Percentiles rank a stretch among this genome's conserved stretches.
Evolutionary conservation across 2,113 vertebrate genomes (phyloP).

Genomic region (Myrmecobius fasciatus): DNA sequence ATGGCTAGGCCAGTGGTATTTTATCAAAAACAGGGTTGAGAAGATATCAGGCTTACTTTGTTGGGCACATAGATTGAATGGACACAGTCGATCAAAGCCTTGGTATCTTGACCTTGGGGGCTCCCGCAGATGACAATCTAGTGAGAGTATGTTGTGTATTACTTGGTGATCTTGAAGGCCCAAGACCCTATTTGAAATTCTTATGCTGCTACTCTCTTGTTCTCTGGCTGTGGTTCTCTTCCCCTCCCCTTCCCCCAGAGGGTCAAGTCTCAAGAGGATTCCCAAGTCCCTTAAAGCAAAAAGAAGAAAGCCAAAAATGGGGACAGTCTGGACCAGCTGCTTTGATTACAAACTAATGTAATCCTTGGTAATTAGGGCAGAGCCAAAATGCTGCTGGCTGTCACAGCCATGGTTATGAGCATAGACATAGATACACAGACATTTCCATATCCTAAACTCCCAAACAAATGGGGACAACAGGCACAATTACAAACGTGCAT

Average conservation of each 20-base stretch:
- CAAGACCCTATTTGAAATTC: neutral
- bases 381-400: neutral
- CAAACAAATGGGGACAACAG: neutral
- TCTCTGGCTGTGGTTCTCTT: neutral
- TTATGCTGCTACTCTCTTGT: neutral
- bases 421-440: neutral
- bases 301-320: neutral
- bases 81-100: slow-evolving; percentile 86
- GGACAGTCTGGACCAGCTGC: slow-evolving; percentile 33
- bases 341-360: neutral
- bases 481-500: neutral
- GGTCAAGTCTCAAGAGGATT: neutral
- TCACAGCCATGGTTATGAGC: neutral
- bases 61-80: slow-evolving; percentile 89
- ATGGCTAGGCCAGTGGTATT: neutral
- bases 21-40: neutral
- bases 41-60: slow-evolving; percentile 86
- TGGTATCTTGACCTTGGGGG: slow-evolving; percentile 89
- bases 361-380: neutral
- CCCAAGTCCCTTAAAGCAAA: neutral
- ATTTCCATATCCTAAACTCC: neutral
- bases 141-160: neutral
- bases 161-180: neutral
- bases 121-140: slow-evolving; percentile 93
- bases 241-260: neutral